Percentiles rank a stretch among this genome's conserved stretches.
Evolutionary conservation across 2,113 vertebrate species (phyloP).

Genomic region (Chitala chitala): DNA sequence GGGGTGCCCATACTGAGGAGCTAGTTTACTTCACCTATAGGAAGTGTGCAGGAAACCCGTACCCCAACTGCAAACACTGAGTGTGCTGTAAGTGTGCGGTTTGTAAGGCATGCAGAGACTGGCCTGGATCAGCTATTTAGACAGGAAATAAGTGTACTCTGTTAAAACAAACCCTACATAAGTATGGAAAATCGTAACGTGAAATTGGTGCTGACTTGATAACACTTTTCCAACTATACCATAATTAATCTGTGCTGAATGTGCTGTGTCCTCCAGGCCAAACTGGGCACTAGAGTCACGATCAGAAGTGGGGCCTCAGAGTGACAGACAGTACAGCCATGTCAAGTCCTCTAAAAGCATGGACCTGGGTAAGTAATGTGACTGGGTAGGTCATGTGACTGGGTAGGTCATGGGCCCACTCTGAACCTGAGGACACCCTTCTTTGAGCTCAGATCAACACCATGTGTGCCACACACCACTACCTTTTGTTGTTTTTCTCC

Average conservation of each 20-base stretch:
- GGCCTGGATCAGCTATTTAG: no score
- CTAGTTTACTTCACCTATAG: neutral
- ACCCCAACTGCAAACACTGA: no score
- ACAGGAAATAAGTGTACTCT: no score
- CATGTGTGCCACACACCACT: neutral
- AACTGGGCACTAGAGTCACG: conserved; percentile 17
- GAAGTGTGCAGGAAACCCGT: neutral
- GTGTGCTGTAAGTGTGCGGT: no score
- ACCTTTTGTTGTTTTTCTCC: neutral
- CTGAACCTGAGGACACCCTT: no score
- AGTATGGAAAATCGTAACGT: no score
- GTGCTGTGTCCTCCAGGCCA: conserved; percentile 22
- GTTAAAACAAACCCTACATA: no score
- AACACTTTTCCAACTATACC: neutral
- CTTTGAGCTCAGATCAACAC: conserved; percentile 26
- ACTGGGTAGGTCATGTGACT: no score
- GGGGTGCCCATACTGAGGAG: no score
- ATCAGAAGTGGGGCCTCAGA: conserved; percentile 35
- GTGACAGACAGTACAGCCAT: conserved; percentile 65
- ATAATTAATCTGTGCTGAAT: neutral
- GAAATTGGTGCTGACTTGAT: neutral
- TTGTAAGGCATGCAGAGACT: neutral
- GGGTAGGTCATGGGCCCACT: no score
- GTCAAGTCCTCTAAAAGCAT: conserved; percentile 95
- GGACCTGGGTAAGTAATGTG: conserved; percentile 80